phyloP scores from a whole-genome alignment of 2,888 invertebrate species.

The Ennomos erosarius region DNA sequence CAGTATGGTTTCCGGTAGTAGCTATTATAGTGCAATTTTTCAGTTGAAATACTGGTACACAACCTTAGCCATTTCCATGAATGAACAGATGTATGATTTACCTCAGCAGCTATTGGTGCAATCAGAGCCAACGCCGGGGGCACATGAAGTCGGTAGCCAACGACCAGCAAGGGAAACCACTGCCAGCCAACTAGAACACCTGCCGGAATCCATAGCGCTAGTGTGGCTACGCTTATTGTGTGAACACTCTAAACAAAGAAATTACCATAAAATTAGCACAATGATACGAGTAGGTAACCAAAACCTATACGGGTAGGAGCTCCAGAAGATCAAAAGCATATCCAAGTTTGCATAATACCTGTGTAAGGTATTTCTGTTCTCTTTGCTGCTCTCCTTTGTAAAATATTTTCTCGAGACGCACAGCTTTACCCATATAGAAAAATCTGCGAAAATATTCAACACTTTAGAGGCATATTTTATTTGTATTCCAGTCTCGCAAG shows the following conservation, averaged over 20 bases:
- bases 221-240: slow-evolving; percentile 66
- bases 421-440: slow-evolving; percentile 77
- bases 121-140: slow-evolving; percentile 75
- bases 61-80: too few species aligned
- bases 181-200: slow-evolving; percentile 77
- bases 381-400: slow-evolving; percentile 73
- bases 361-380: slow-evolving; percentile 75
- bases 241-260: slow-evolving; percentile 66
- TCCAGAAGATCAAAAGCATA: too few species aligned
- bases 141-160: slow-evolving; percentile 75
- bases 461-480: slow-evolving; percentile 13
- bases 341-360: slow-evolving; percentile 50
- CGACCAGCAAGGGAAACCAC: slow-evolving; percentile 70
- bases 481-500: neutral
- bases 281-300: too few species aligned
- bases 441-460: slow-evolving; percentile 60
- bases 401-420: slow-evolving; percentile 74
- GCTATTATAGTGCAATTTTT: too few species aligned
- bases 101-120: slow-evolving; percentile 82
- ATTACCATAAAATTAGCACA: neutral
- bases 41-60: too few species aligned
- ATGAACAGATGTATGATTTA: slow-evolving; percentile 40
- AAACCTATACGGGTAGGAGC: too few species aligned
- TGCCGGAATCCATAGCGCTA: slow-evolving; percentile 82
- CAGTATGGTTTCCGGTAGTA: too few species aligned